Conservation (phyloP, 2,888 invertebrate species). For the Temnothorax unifasciatus region DNA sequence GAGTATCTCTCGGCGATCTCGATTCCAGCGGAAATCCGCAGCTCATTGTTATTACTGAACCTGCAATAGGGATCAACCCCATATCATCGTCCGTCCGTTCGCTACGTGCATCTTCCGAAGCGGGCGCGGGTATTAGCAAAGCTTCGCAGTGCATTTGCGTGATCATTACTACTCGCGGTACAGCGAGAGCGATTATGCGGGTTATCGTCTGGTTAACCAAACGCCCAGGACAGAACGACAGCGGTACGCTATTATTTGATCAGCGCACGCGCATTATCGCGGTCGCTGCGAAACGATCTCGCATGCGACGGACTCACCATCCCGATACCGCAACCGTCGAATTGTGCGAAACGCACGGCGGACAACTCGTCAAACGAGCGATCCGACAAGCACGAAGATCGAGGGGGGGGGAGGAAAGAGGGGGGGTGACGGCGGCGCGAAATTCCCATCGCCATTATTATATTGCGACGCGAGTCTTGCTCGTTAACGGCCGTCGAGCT, state of each 20-base stretch:
- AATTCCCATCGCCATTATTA: slow-evolving; percentile 53
- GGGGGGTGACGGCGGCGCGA: slow-evolving; percentile 7
- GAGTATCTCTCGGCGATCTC: neutral
- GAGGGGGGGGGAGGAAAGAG: neutral
- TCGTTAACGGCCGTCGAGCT: slow-evolving; percentile 58
- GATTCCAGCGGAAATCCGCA: neutral
- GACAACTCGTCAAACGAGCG: slow-evolving; percentile 56
- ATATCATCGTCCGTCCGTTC: neutral
- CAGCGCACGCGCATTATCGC: slow-evolving; percentile 37
- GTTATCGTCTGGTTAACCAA: slow-evolving; percentile 73
- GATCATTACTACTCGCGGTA: slow-evolving; percentile 63
- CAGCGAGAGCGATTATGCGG: slow-evolving; percentile 68
- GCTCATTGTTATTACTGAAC: neutral
- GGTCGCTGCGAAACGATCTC: slow-evolving; percentile 42
- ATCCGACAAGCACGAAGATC: slow-evolving; percentile 4
- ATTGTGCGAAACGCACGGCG: slow-evolving; percentile 47
- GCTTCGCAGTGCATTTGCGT: slow-evolving; percentile 56
- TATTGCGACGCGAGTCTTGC: slow-evolving; percentile 40
- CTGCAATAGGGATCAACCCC: neutral
- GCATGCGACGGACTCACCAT: slow-evolving; percentile 32
- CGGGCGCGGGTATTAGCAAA: neutral
- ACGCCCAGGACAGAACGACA: slow-evolving; percentile 62
- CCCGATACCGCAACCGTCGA: slow-evolving; percentile 45
- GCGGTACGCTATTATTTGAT: slow-evolving; percentile 63
- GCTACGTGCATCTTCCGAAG: slow-evolving; percentile 29